phyloP scores from a whole-genome alignment of 2,888 invertebrate species.

The Copidosoma aretas region DNA sequence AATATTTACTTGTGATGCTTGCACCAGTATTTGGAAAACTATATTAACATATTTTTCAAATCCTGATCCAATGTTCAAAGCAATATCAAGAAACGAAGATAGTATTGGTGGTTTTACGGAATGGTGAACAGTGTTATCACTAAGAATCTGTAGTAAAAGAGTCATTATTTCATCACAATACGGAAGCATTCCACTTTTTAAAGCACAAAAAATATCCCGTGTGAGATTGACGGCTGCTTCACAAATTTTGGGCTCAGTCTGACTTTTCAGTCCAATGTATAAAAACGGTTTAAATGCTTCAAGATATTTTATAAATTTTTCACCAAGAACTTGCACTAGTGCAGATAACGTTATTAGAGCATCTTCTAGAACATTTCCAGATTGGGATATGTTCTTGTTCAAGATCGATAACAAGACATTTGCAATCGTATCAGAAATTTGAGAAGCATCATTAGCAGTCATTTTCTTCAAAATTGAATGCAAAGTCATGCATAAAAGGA shows the following conservation, averaged over 20 bases:
- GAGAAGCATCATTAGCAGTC: constrained; percentile 91
- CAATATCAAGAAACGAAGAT: constrained; percentile 96
- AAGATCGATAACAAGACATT: constrained; percentile 95
- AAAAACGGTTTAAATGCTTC: constrained; percentile 94
- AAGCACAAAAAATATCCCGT: constrained; percentile 94
- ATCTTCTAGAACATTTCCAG: constrained; percentile 96
- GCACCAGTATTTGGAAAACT: constrained; percentile 79
- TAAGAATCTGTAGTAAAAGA: constrained; percentile 85
- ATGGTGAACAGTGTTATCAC: constrained; percentile 88
- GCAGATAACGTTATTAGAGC: constrained; percentile 97
- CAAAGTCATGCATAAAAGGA: constrained; percentile 93
- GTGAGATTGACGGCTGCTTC: constrained; percentile 95
- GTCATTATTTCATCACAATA: constrained; percentile 97
- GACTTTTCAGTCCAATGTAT: constrained; percentile 89
- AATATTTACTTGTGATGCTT: constrained; percentile 92
- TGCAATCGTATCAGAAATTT: constrained; percentile 98
- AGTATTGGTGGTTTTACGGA: constrained; percentile 97
- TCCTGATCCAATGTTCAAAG: constrained; percentile 89
- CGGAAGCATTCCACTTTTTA: constrained; percentile 85
- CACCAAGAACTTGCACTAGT: constrained; percentile 90
- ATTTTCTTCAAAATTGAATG: constrained; percentile 96
- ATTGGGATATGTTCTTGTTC: constrained; percentile 85
- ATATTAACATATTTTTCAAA: constrained; percentile 90
- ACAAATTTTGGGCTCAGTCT: constrained; percentile 88
- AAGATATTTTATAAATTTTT: constrained; percentile 95